phyloP scores from a whole-genome alignment of 2,888 invertebrate species.

The Bruchidius siliquastri region DNA sequence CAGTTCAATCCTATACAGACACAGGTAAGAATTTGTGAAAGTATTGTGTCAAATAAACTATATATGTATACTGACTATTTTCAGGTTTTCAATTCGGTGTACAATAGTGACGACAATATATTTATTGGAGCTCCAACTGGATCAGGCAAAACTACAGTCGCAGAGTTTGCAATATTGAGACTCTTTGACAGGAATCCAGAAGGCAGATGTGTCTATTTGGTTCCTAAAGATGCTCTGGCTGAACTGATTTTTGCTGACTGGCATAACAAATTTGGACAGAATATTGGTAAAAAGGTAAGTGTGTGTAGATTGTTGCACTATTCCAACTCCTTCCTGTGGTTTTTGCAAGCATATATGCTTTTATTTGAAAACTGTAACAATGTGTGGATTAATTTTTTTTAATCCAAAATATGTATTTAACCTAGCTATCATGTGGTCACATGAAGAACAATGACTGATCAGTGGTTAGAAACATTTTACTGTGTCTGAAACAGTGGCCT shows the following conservation, averaged over 20 bases:
- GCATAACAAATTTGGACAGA: constrained; percentile 80
- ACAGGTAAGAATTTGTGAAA: constrained; percentile 80
- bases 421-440: too few relatives aligned
- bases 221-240: constrained; percentile 88
- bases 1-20: constrained; percentile 99
- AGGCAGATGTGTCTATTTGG: constrained; percentile 89
- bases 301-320: too few relatives aligned
- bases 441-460: too few relatives aligned
- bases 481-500: too few relatives aligned
- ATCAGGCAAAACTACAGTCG: constrained; percentile 90
- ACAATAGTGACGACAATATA: constrained; percentile 97
- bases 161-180: constrained; percentile 91
- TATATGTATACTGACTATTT: neutral
- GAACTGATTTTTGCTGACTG: constrained; percentile 88
- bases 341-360: too few relatives aligned
- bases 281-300: constrained; percentile 71
- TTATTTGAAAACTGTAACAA: too few relatives aligned
- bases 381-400: too few relatives aligned
- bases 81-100: constrained; percentile 83
- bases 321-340: too few relatives aligned
- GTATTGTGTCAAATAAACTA: neutral
- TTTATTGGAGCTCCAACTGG: constrained; percentile 93
- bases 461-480: too few relatives aligned
- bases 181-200: constrained; percentile 69
- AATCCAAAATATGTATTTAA: too few relatives aligned